Evolutionary conservation across 1,140 invertebrate genomes (phyloP).

Genomic region (Megalonaias nervosa): DNA sequence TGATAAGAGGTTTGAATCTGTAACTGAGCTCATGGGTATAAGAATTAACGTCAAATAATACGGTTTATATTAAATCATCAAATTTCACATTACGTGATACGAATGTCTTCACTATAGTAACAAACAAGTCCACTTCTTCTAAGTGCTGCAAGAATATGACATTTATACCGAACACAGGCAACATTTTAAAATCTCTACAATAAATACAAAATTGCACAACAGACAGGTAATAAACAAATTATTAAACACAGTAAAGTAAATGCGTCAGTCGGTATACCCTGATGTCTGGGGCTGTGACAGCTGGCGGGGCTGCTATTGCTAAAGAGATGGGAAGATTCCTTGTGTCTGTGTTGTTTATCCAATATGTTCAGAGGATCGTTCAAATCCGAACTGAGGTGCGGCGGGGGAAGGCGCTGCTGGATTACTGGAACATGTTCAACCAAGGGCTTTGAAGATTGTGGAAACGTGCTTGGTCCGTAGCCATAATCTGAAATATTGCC

Average conservation of each 20-base stretch:
- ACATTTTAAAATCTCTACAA: no score
- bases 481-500: slow-evolving; percentile 49
- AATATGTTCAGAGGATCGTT: slow-evolving; percentile 60
- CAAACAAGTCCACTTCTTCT: no score
- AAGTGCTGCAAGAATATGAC: no score
- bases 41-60: no score
- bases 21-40: no score
- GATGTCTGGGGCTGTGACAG: slow-evolving; percentile 56
- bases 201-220: no score
- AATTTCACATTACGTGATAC: no score
- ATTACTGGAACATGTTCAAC: slow-evolving; percentile 67
- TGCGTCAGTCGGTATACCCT: slow-evolving; percentile 6
- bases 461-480: slow-evolving; percentile 35
- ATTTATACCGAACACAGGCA: no score
- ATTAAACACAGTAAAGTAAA: not conserved
- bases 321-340: slow-evolving; percentile 37
- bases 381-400: slow-evolving; percentile 44
- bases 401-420: slow-evolving; percentile 44
- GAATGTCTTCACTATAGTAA: no score
- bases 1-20: no score
- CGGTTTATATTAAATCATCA: no score
- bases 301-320: slow-evolving; percentile 49
- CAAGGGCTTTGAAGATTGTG: slow-evolving; percentile 52
- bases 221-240: no score
- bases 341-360: slow-evolving; percentile 54